Evolutionary conservation across 2,888 invertebrate genomes (phyloP).

Genomic region (Eupithecia subumbrata): DNA sequence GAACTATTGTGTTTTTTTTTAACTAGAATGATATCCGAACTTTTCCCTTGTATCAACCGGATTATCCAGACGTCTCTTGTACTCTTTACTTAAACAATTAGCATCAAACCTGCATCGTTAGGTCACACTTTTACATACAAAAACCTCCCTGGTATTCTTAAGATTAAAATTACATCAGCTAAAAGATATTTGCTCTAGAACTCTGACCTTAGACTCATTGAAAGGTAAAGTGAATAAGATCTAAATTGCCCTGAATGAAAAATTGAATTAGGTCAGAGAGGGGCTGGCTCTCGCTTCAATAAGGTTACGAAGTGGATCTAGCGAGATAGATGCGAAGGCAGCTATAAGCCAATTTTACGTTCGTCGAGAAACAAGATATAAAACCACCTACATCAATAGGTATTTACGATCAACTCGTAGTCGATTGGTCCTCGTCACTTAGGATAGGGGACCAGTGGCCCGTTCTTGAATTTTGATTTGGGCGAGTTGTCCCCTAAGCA

Average conservation of each 20-base stretch:
- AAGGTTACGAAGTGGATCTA: neutral
- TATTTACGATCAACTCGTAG: neutral
- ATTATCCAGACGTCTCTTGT: too few species aligned
- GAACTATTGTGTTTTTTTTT: neutral
- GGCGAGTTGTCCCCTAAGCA: neutral
- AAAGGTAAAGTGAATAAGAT: constrained; percentile 6
- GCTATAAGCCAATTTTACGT: neutral
- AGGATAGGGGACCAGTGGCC: neutral
- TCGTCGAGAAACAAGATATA: neutral
- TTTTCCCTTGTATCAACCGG: too few species aligned
- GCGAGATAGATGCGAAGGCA: neutral
- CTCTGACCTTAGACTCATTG: neutral
- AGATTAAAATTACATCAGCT: neutral
- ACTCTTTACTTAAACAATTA: neutral
- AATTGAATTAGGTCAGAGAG: constrained; percentile 3
- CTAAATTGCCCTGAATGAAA: constrained; percentile 8
- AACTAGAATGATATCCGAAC: neutral
- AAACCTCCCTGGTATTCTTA: neutral
- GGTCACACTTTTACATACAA: neutral
- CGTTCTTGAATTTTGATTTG: neutral
- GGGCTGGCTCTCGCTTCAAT: constrained; percentile 6
- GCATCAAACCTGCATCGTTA: neutral
- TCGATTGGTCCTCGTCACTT: neutral
- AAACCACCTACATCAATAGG: neutral
- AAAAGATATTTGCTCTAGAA: neutral